Evolutionary conservation across 1,140 invertebrate species (phyloP).

Genomic region (Zaprionus africanus): DNA sequence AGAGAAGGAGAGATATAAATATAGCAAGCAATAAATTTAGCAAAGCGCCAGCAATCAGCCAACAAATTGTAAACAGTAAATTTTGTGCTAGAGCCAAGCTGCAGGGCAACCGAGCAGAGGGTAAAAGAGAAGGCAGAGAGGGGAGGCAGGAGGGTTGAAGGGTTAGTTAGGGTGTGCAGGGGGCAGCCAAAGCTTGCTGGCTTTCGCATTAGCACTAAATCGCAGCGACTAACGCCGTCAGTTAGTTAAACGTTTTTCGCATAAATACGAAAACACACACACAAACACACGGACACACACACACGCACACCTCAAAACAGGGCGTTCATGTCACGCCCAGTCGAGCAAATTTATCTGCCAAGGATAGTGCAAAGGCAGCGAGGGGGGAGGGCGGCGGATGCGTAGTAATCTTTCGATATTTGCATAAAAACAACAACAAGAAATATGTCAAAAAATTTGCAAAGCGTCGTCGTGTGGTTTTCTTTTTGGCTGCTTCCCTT

Average conservation of each 20-base stretch:
- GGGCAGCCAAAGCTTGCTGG: constrained; percentile 13
- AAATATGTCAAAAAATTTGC: constrained; percentile 75
- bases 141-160: neutral
- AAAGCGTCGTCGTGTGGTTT: constrained; percentile 26
- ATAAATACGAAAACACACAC: constrained; percentile 61
- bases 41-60: constrained; percentile 78
- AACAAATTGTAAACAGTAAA: constrained; percentile 83
- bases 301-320: constrained; percentile 28
- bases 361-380: neutral
- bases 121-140: neutral
- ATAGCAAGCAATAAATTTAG: constrained; percentile 75
- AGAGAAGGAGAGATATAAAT: constrained; percentile 48
- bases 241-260: constrained; percentile 78
- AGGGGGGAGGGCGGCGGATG: neutral
- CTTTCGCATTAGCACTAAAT: constrained; percentile 78
- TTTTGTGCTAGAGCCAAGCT: constrained; percentile 51
- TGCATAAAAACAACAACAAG: constrained; percentile 60
- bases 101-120: constrained; percentile 2
- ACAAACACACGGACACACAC: constrained; percentile 10
- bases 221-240: constrained; percentile 74
- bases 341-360: constrained; percentile 58
- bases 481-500: constrained; percentile 29
- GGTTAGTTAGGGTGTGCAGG: neutral
- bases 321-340: constrained; percentile 32
- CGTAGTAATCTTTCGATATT: constrained; percentile 80